These are phyloP conservation scores for Tetheella fluctuosa DNA, from an alignment of 2,888 invertebrate species.

Conservation along the genomic window DNA sequence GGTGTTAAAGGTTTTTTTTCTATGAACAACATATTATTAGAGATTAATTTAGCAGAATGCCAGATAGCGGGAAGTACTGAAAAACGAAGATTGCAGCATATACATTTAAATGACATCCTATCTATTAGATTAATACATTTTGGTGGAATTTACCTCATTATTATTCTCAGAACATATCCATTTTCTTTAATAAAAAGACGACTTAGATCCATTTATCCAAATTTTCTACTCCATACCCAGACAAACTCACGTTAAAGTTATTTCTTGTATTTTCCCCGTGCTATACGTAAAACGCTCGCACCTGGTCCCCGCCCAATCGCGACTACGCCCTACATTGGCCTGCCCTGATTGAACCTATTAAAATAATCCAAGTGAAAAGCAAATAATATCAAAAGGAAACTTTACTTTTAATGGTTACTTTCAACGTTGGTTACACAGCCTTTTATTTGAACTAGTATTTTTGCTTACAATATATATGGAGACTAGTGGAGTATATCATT, in stretches of 20 bases:
- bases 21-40: too few species aligned
- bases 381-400: constrained; percentile 39
- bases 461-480: not conserved
- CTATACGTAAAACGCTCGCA: constrained; percentile 36
- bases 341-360: constrained; percentile 54
- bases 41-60: too few species aligned
- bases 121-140: too few species aligned
- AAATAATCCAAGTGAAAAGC: constrained; percentile 43
- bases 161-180: too few species aligned
- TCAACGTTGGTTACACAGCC: constrained; percentile 18
- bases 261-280: constrained; percentile 24
- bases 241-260: not conserved
- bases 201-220: too few species aligned
- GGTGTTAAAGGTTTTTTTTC: too few species aligned
- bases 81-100: too few species aligned
- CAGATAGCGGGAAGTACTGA: too few species aligned
- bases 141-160: too few species aligned
- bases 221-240: too few species aligned
- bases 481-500: not conserved
- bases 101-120: too few species aligned
- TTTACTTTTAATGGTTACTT: constrained; percentile 21
- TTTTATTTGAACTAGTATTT: constrained; percentile 8
- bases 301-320: constrained; percentile 36
- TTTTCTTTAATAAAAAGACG: too few species aligned
- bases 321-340: constrained; percentile 32